These are phyloP conservation scores for Lepus timidus DNA, from an alignment of 2,113 vertebrate species.

Conservation along the genomic window DNA sequence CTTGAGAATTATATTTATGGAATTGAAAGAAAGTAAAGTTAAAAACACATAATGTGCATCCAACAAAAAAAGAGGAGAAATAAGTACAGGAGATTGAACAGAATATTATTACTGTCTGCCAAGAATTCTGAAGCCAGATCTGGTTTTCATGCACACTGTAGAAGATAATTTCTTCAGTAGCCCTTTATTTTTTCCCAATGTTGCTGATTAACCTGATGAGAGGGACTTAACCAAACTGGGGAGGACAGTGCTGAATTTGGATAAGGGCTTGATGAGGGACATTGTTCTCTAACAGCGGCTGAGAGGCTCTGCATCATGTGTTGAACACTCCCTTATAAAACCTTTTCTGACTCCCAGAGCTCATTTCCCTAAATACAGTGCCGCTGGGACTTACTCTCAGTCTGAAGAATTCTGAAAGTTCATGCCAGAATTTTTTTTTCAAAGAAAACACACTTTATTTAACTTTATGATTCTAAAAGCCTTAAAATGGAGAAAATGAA, in stretches of 20 bases:
- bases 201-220: constrained; percentile 60
- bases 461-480: constrained; percentile 46
- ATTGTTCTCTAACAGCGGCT: constrained; percentile 9
- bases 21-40: constrained; percentile 27
- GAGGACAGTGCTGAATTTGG: background rate
- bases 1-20: constrained; percentile 22
- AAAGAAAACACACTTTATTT: constrained; percentile 2
- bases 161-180: constrained; percentile 43
- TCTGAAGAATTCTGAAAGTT: constrained; percentile 22
- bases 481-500: background rate
- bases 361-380: background rate
- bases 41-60: constrained; percentile 53
- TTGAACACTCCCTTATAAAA: background rate
- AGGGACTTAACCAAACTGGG: constrained; percentile 46
- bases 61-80: constrained; percentile 29
- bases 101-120: background rate
- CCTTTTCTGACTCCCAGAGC: background rate
- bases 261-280: background rate
- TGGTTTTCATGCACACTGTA: constrained; percentile 33
- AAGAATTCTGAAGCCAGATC: constrained; percentile 64
- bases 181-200: constrained; percentile 51
- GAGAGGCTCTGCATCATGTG: background rate
- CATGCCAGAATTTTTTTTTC: background rate
- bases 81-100: background rate
- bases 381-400: background rate